These are phyloP conservation scores for Stegophylla sp. DNA, from an alignment of 2,888 invertebrate genomes.

Conservation along the genomic window DNA sequence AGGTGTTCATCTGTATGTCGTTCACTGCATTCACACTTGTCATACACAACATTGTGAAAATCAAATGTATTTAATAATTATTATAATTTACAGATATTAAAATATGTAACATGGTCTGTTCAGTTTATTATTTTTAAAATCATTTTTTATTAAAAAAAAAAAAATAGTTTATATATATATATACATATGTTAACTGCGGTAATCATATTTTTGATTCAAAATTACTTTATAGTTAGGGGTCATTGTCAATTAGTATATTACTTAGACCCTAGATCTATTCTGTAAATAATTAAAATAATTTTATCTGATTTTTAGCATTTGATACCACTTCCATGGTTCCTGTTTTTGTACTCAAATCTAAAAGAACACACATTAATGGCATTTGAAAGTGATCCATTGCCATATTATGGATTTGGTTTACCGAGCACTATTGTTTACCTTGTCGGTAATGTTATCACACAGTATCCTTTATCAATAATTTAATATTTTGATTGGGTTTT, in stretches of 20 bases:
- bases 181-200: not conserved
- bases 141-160: too few species aligned
- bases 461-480: conserved; percentile 71
- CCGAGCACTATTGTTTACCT: conserved; percentile 82
- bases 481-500: not conserved
- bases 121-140: too few species aligned
- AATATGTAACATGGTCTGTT: too few species aligned
- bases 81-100: too few species aligned
- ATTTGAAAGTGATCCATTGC: conserved; percentile 71
- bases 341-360: conserved; percentile 80
- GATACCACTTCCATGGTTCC: conserved; percentile 87
- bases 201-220: not conserved
- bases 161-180: too few species aligned
- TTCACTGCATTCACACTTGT: too few species aligned
- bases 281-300: not conserved
- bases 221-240: not conserved
- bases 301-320: conserved; percentile 74
- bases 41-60: too few species aligned
- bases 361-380: conserved; percentile 78
- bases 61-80: too few species aligned
- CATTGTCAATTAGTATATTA: not conserved
- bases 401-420: conserved; percentile 70
- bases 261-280: not conserved
- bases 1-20: too few species aligned
- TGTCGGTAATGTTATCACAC: conserved; percentile 82